A percentile compares a stretch with the other conserved stretches of the same genome.
phyloP scores from a whole-genome alignment of 2,888 invertebrate species.

The Rutpela maculata region DNA sequence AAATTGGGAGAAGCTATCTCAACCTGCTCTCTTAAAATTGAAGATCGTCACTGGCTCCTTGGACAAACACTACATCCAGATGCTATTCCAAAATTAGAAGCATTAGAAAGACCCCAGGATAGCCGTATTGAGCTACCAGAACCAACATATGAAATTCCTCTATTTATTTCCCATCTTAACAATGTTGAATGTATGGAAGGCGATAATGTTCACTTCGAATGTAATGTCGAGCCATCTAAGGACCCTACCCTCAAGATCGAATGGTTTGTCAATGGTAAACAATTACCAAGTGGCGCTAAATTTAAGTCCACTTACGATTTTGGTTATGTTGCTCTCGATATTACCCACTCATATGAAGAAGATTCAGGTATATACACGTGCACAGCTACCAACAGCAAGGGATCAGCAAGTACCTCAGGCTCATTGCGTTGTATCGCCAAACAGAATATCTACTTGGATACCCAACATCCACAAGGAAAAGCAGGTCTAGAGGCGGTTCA shows the following conservation, averaged over 20 bases:
- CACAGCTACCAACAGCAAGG: slow-evolving; percentile 91
- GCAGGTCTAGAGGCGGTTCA: slow-evolving; percentile 92
- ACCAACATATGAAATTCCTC: slow-evolving; percentile 88
- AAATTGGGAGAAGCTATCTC: slow-evolving; percentile 95
- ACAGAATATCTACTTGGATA: slow-evolving; percentile 88
- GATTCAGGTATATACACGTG: slow-evolving; percentile 95
- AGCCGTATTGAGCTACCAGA: slow-evolving; percentile 83
- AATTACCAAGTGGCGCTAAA: slow-evolving; percentile 90
- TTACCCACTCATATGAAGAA: slow-evolving; percentile 90
- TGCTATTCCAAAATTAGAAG: slow-evolving; percentile 89
- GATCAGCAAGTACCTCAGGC: slow-evolving; percentile 92
- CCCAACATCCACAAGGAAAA: slow-evolving; percentile 96
- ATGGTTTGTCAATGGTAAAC: slow-evolving; percentile 96
- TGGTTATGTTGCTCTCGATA: slow-evolving; percentile 94
- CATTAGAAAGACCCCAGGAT: slow-evolving; percentile 87
- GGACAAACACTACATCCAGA: slow-evolving; percentile 93
- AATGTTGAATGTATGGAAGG: slow-evolving; percentile 93
- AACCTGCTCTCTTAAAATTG: slow-evolving; percentile 91
- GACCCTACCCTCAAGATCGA: slow-evolving; percentile 94
- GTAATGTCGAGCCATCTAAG: slow-evolving; percentile 92
- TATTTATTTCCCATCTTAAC: slow-evolving; percentile 93
- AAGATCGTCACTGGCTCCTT: slow-evolving; percentile 91
- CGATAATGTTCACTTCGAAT: slow-evolving; percentile 92
- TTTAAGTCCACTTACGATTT: slow-evolving; percentile 97
- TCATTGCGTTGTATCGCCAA: slow-evolving; percentile 90